Evolutionary conservation across 2,888 invertebrate species (phyloP).

Genomic region (Noctua fimbriata): DNA sequence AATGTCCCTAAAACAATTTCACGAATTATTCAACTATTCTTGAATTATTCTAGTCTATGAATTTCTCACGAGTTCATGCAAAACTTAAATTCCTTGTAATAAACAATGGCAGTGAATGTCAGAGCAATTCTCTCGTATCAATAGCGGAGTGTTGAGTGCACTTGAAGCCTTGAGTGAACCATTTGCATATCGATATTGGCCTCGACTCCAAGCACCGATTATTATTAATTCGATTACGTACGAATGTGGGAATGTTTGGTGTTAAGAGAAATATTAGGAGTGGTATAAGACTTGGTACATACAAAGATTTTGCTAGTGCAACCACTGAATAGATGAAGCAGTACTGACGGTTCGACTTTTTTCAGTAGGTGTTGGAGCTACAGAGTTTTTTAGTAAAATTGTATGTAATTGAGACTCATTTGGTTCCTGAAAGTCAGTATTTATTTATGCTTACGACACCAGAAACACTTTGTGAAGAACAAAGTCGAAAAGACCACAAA

Average conservation of each 20-base stretch:
- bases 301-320: not conserved
- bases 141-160: slow-evolving; percentile 76
- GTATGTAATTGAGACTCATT: not conserved
- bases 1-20: not conserved
- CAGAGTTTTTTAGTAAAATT: not conserved
- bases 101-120: slow-evolving; percentile 86
- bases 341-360: not conserved
- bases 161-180: slow-evolving; percentile 78
- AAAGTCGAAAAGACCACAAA: not conserved
- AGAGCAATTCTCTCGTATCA: slow-evolving; percentile 74
- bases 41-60: not conserved
- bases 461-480: not conserved
- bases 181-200: slow-evolving; percentile 88
- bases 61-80: slow-evolving; percentile 77
- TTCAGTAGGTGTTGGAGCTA: not conserved
- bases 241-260: slow-evolving; percentile 64
- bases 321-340: not conserved
- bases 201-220: slow-evolving; percentile 62
- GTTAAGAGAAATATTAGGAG: slow-evolving; percentile 16
- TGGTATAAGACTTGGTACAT: not conserved
- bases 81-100: slow-evolving; percentile 66
- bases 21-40: not conserved
- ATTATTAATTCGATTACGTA: slow-evolving; percentile 61
- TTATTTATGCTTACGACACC: not conserved
- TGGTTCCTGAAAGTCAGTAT: not conserved